Percentiles rank a stretch among this genome's conserved stretches.
Evolutionary conservation across 2,797 vertebrate species (phyloP).

Genomic region (Monodelphis domestica): DNA sequence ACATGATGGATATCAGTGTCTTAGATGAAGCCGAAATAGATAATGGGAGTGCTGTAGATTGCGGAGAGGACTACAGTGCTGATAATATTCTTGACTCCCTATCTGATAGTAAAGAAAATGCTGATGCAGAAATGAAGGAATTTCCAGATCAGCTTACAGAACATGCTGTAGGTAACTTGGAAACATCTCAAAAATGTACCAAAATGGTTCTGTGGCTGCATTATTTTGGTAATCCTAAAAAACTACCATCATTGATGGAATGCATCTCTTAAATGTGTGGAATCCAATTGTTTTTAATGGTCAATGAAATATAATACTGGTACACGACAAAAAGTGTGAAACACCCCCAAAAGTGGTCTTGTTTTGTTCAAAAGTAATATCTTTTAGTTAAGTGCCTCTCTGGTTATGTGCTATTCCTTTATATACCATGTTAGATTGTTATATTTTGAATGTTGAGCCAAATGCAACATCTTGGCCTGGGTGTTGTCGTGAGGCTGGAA

Average conservation of each 20-base stretch:
- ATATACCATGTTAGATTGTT: not conserved
- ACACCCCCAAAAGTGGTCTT: not conserved
- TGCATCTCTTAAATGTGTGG: not conserved
- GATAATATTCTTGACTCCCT: constrained; percentile 85
- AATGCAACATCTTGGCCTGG: not conserved
- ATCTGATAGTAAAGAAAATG: constrained; percentile 85
- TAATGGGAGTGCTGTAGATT: constrained; percentile 87
- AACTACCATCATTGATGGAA: not conserved
- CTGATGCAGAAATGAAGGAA: constrained; percentile 81
- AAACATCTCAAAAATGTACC: not conserved
- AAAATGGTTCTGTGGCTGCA: not conserved
- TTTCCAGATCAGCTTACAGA: constrained; percentile 84
- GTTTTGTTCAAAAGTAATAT: not conserved
- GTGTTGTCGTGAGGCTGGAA: not conserved
- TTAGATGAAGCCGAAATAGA: constrained; percentile 95
- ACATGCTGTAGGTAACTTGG: constrained; percentile 79
- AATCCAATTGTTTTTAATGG: not conserved
- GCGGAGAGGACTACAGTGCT: constrained; percentile 87
- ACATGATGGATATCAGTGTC: constrained; percentile 95
- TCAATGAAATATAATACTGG: not conserved
- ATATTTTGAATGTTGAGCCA: not conserved
- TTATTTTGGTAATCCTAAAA: not conserved
- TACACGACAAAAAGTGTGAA: not conserved
- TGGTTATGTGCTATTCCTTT: not conserved
- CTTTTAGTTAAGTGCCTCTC: not conserved